Base-by-base conservation (phyloP, 2,888 invertebrate genomes). In the Lasioglossum zephyrum region DNA sequence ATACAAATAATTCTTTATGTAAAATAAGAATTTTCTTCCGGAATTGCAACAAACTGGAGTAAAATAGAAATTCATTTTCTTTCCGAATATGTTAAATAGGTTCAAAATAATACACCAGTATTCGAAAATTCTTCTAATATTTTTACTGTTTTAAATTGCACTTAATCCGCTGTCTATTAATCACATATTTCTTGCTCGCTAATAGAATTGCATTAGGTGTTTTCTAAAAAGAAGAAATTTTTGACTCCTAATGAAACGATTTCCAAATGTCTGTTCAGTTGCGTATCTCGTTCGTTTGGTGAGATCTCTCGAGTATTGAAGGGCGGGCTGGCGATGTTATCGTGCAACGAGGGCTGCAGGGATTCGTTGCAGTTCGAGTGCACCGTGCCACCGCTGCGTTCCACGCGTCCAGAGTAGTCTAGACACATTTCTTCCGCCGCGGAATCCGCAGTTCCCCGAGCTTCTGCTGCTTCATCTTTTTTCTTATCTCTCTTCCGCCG, bases 401-500 rank as follows among this genome's bases (percentile, higher is more conserved):
- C 36, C 22, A 22, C 4, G 69, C 22, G 69, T 69, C 69, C 22
- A 22, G 49, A 53, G 49, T 18, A 49, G 49, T 49, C 49, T 69
- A 44, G 26, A 73, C 57, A 16, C 73, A 77, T 74, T 70, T 73
- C 11, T 60, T 73, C 77, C 77, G 73, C 44, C 41, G 66, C 41
- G 16, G 78, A 60, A 77, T 84, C 81, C 70, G 74, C 22, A 31
- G 36, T 57, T 47, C 63, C 70, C 73, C 36, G 75, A 82, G 74
- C 72, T n/a, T 78, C 70, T 73, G 83, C 36, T 53, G 47, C 66
- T 44, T 36, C 81, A 76, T 84, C 73, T 57, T 60, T 72, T 72
- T 85, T 82, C 82, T 87, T 87, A 81, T 83, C 77, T 79, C 41
- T 60, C 70, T 82, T 70, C 83, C 66, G 44, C 13, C 47, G 85